Percentiles rank a stretch among this genome's conserved stretches.
These are phyloP conservation scores for Microhierax caerulescens DNA, from an alignment of 2,797 vertebrate species.

Conservation along the genomic window DNA sequence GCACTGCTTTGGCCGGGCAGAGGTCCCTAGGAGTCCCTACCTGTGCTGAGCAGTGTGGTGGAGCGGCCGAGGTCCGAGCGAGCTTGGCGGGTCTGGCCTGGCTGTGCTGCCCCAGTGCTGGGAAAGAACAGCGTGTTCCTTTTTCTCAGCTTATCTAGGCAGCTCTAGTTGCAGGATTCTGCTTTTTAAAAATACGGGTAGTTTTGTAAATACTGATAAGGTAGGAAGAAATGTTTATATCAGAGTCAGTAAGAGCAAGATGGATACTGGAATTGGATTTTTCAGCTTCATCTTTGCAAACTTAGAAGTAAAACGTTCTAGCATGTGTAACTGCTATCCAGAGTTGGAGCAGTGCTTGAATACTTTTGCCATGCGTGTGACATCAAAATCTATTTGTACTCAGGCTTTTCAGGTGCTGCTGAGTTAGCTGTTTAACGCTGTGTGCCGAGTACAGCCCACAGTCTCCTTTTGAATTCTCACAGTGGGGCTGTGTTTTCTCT, in stretches of 20 bases:
- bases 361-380: not conserved
- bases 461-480: not conserved
- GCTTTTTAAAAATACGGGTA: not conserved
- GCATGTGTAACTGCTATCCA: not conserved
- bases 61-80: not conserved
- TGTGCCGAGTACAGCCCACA: not conserved
- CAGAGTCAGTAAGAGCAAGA: not conserved
- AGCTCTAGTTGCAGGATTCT: not conserved
- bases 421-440: not conserved
- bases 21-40: accelerated
- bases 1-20: not conserved
- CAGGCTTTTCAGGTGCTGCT: not conserved
- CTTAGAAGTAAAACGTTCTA: not conserved
- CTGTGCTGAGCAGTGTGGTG: accelerated
- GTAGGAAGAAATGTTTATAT: not conserved
- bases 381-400: not conserved
- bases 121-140: not conserved
- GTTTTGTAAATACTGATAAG: not conserved
- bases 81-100: not conserved
- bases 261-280: not conserved
- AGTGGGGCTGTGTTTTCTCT: not conserved
- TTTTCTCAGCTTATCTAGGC: not conserved
- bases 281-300: not conserved
- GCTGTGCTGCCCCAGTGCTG: not conserved
- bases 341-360: not conserved